These are phyloP conservation scores for Phenganax marumi DNA, from an alignment of 92 coral and sea anemone genomes.

Conservation along the genomic window DNA sequence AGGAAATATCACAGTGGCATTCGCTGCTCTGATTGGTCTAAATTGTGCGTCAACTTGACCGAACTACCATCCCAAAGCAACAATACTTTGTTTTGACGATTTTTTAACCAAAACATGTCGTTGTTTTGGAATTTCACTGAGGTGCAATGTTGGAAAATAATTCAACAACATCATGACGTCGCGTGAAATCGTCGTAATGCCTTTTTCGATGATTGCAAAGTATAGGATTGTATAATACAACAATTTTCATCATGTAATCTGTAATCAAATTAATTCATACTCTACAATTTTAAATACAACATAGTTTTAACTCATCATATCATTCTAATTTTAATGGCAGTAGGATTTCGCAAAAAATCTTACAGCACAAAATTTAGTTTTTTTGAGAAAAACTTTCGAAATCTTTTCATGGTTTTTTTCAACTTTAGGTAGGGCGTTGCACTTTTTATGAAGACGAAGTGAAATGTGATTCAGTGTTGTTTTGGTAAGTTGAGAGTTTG, in stretches of 20 bases:
- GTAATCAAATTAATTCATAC: too few species aligned
- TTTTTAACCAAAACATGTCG: constrained; percentile 17
- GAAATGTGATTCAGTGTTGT: too few species aligned
- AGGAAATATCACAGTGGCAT: background rate
- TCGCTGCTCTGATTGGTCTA: constrained; percentile 15
- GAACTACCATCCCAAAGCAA: background rate
- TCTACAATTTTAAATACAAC: too few species aligned
- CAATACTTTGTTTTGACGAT: constrained; percentile 24
- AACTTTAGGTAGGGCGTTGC: too few species aligned
- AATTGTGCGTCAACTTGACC: background rate
- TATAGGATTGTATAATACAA: background rate
- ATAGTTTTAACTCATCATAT: too few species aligned
- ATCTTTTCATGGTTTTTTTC: too few species aligned
- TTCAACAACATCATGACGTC: background rate
- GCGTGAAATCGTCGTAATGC: background rate
- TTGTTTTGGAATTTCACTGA: constrained; percentile 19
- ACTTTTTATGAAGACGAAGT: too few species aligned
- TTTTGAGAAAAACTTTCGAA: too few species aligned
- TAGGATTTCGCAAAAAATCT: too few species aligned
- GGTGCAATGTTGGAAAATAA: constrained; percentile 12
- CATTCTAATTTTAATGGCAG: too few species aligned
- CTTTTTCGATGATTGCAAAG: background rate
- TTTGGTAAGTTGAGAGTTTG: too few species aligned
- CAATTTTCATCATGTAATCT: background rate
- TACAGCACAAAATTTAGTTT: too few species aligned